Percentiles rank a stretch among this genome's conserved stretches.
Conservation (phyloP, 2,113 vertebrate species). For the Centropus unirufus region DNA sequence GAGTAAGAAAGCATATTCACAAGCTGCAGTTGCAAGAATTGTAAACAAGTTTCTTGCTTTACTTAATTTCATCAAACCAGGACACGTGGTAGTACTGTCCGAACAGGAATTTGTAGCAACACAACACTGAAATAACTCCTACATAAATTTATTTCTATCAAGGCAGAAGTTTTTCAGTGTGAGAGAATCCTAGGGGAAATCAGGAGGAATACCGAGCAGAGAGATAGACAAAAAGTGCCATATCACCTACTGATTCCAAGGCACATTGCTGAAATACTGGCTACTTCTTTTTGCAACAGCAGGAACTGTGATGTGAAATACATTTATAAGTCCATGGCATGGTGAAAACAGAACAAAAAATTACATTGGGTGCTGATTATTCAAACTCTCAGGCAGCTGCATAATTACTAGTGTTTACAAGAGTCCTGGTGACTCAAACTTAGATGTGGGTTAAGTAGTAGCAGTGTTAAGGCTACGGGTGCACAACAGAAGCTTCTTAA, state of each 20-base stretch:
- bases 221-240: neutral
- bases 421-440: neutral
- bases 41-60: neutral
- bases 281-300: neutral
- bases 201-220: neutral
- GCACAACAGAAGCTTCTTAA: neutral
- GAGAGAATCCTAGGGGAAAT: constrained; percentile 43
- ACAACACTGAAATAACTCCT: constrained; percentile 5
- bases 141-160: neutral
- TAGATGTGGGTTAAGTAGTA: neutral
- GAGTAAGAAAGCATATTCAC: neutral
- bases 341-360: neutral
- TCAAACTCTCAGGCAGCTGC: neutral
- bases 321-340: neutral
- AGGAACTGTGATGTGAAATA: neutral
- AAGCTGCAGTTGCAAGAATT: neutral
- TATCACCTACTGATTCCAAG: neutral
- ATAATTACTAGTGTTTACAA: neutral
- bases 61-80: neutral
- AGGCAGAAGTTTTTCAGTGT: neutral
- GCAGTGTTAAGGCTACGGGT: neutral
- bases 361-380: neutral
- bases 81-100: neutral
- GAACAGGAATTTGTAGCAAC: neutral
- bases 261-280: neutral